These are phyloP conservation scores for Dendropsophus ebraccatus DNA, from an alignment of 2,113 vertebrate genomes.

Conservation along the genomic window DNA sequence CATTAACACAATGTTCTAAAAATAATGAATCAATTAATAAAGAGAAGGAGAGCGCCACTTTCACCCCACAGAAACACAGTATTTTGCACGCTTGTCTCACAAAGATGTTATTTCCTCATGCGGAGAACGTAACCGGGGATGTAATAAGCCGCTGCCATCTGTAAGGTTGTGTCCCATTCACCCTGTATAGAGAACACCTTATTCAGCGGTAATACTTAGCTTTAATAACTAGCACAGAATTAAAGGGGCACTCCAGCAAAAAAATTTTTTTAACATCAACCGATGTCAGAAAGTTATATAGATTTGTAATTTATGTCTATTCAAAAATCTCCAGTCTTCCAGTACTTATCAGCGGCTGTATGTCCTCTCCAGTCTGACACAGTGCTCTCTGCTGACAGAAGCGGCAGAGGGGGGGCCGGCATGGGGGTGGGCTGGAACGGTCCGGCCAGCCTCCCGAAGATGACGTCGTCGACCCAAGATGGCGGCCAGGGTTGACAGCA, in stretches of 20 bases:
- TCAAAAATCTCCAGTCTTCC: too few species aligned
- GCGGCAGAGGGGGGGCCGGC: too few species aligned
- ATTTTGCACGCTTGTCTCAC: slow-evolving; percentile 16
- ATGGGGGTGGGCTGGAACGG: too few species aligned
- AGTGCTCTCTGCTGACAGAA: too few species aligned
- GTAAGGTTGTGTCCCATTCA: slow-evolving; percentile 21
- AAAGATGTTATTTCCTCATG: slow-evolving; percentile 20
- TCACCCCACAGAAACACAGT: slow-evolving; percentile 10
- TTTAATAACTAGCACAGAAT: background rate
- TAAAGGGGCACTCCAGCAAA: too few species aligned
- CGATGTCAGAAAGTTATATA: too few species aligned
- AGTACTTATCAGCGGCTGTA: too few species aligned
- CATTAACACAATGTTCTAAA: slow-evolving; percentile 14
- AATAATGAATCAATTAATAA: slow-evolving; percentile 44
- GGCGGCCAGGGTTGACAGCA: too few species aligned
- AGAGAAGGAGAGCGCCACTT: slow-evolving; percentile 6
- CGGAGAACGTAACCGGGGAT: background rate
- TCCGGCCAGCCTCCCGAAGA: too few species aligned
- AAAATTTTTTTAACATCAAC: too few species aligned
- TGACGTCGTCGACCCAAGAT: too few species aligned
- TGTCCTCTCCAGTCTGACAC: too few species aligned
- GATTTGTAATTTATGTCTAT: background rate
- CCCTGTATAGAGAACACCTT: background rate
- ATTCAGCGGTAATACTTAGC: background rate
- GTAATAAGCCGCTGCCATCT: slow-evolving; percentile 35